Conservation (phyloP, 2,797 vertebrate species). For the Dallia pectoralis region DNA sequence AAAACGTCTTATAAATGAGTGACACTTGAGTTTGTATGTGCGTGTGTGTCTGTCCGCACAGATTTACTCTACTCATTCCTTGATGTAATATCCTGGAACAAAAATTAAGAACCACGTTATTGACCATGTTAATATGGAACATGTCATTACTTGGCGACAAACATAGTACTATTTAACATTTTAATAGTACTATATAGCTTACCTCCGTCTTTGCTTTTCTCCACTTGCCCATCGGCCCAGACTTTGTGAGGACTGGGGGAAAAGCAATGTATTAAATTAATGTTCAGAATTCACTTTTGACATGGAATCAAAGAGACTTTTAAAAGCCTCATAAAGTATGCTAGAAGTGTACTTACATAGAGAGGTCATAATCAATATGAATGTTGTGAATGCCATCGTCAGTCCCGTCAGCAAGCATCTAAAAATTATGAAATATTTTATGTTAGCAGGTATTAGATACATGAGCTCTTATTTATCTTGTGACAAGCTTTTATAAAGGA, state of each 20-base stretch:
- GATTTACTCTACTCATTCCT: constrained; percentile 65
- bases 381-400: constrained; percentile 23
- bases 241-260: constrained; percentile 61
- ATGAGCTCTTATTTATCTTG: neutral
- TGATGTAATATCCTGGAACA: constrained; percentile 74
- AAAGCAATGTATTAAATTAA: neutral
- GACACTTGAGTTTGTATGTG: neutral
- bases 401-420: constrained; percentile 64
- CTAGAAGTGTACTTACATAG: constrained; percentile 61
- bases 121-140: neutral
- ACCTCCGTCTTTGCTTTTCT: constrained; percentile 74
- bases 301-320: neutral
- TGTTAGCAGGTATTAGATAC: neutral
- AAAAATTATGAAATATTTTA: neutral
- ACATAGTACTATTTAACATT: neutral
- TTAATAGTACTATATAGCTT: constrained; percentile 32
- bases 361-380: constrained; percentile 39
- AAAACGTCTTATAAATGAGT: neutral
- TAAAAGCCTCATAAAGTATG: neutral
- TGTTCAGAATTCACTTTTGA: neutral
- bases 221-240: constrained; percentile 59
- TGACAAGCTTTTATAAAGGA: neutral
- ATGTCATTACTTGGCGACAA: neutral
- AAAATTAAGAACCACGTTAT: constrained; percentile 3
- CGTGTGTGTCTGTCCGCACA: neutral